Base-by-base conservation (phyloP, 1,140 invertebrate genomes). In the Eupristina koningsbergeri region DNA sequence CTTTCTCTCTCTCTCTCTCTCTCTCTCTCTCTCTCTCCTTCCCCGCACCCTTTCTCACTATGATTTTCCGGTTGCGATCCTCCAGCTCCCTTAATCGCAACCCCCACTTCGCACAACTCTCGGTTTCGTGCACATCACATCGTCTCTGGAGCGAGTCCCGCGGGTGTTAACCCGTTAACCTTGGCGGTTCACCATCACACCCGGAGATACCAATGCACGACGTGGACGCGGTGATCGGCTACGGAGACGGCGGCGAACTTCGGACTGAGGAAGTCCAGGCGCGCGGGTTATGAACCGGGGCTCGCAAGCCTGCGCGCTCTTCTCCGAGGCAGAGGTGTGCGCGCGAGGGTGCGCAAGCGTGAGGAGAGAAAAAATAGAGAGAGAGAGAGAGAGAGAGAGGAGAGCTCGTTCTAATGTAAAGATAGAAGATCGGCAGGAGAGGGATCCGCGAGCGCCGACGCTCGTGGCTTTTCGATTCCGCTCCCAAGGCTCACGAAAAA, bases 221-320 rank as follows among this genome's bases (percentile, higher is more conserved):
- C 0, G 36, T 22, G 34, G 22, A 17, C 47, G 26, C 19, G 74
- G 34, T 31, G 19, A n/a, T 17, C 45, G 74, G 53, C 17, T 22
- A n/a, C 19, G 29, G 6, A 41, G 78, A n/a, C 22, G 22, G 47
- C 80, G 80, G 36, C 73, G 26, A 36, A 45, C 22, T 31, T 69
- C 81, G n/a, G 29, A 83, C 81, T 83, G 81, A 77, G 74, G n/a
- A 69, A 76, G 74, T 77, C 63, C 63, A 77, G 61, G 61, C 81
- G 39, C 7, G 50, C 80, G 45, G 53, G 22, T 63, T 73, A 73
- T 58, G 47, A 80, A 71, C 69, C 58, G 67, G 64, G 17, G 64
- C 36, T 75, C 61, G 58, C 39, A 41, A 77, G 81, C 61, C 74
- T 82, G 74, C 81, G 75, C 73, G 74, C 45, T 77, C 81, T 83